phyloP scores from a whole-genome alignment of 2,113 vertebrate species.

The Oryzias celebensis region DNA sequence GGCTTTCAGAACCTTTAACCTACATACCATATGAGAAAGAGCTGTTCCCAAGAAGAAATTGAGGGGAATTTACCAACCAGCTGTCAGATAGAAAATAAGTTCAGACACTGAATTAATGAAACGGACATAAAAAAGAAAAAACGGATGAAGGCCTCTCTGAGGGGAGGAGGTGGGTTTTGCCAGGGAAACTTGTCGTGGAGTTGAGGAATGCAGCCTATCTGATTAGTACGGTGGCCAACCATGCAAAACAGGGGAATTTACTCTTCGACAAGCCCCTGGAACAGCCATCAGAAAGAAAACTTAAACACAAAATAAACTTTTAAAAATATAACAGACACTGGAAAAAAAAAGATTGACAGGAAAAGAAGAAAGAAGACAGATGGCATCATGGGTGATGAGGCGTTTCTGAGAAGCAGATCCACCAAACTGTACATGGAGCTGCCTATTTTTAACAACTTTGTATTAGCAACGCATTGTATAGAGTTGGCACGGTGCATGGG shows the following conservation, averaged over 20 bases:
- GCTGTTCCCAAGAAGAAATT: constrained; percentile 33
- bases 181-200: constrained; percentile 49
- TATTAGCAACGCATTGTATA: constrained; percentile 11
- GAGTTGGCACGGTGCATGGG: background rate
- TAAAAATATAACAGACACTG: background rate
- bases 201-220: constrained; percentile 43
- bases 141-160: constrained; percentile 35
- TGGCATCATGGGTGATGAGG: background rate
- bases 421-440: background rate
- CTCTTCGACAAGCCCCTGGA: background rate
- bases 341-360: background rate
- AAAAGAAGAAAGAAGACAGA: no score
- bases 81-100: constrained; percentile 41
- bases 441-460: constrained; percentile 40
- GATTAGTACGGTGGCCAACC: constrained; percentile 35
- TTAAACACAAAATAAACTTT: background rate
- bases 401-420: constrained; percentile 22
- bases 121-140: constrained; percentile 9
- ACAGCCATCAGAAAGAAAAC: background rate
- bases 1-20: constrained; percentile 43
- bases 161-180: constrained; percentile 3
- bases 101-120: constrained; percentile 7
- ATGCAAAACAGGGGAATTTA: constrained; percentile 4
- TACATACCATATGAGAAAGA: constrained; percentile 35
- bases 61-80: constrained; percentile 18